Base-by-base conservation (phyloP, 2,888 invertebrate genomes). In the Linyphia triangularis region DNA sequence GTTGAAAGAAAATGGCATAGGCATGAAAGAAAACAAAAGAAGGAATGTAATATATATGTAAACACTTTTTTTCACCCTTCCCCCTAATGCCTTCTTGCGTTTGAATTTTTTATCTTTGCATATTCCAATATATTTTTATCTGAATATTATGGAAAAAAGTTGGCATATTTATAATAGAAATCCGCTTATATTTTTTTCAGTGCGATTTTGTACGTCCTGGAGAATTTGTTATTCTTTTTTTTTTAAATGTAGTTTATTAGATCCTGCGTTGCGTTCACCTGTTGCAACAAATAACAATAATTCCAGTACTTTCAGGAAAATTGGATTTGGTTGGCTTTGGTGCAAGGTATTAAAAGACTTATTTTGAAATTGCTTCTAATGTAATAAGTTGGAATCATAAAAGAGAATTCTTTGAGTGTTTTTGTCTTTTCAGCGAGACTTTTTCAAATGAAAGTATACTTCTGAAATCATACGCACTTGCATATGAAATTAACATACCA, bases 1-100 rank as follows among this genome's bases (percentile, higher is more conserved):
- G 13, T 51, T 2, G n/a, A 51, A 5, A 51, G n/a, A 51, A 51
- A 51, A 51, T 51, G 51, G 16, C 9, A 33, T 33, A 57, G 6
- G 57, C 57, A 57, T 57, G 24, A 19, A 26, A 63, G 51, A 51
- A 51, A 9, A 51, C 13, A 75, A 24, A 61, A 61, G 70, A 40
- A 70, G 37, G 33, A 57, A 33, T 75, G 30, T 75, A 59, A 75
- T 75, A 75, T 75, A 75, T 75, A 75, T 75, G 75, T 75, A 75
- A 75, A 75, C 75, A 75, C 13, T 2, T 75, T 75, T 75, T 75
- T 59, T 59, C 22, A 33, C 59, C n/a, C 59, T 30, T 75, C 30
- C 28, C 19, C 61, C 30, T 13, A 51, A 51, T 51, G 51, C 51
- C 5, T 51, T 51, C 51, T 51, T 51, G 51, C n/a, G 3, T 51